Evolutionary conservation across 2,888 invertebrate species (phyloP).

Genomic region (Syritta pipiens): DNA sequence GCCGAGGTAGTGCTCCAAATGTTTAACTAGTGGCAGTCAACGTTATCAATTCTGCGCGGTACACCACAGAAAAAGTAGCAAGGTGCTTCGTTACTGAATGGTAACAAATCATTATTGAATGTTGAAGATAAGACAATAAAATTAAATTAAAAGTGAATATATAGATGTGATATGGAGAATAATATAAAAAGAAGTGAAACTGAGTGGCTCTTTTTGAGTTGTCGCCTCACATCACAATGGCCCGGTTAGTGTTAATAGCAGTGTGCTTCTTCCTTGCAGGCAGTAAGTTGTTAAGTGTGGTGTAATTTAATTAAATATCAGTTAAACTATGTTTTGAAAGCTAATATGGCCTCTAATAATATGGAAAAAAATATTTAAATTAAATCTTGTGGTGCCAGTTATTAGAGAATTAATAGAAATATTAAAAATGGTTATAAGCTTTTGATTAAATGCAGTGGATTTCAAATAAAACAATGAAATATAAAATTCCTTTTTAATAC

Average conservation of each 20-base stretch:
- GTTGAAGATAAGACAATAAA: slow-evolving; percentile 44
- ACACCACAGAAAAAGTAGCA: slow-evolving; percentile 7
- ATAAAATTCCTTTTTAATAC: no score
- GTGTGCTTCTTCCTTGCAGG: slow-evolving; percentile 19
- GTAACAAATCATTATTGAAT: slow-evolving; percentile 26
- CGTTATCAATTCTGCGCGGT: slow-evolving; percentile 29
- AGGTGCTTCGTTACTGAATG: neutral
- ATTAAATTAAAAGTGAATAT: slow-evolving; percentile 7
- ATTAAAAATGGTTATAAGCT: no score
- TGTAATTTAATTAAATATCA: neutral
- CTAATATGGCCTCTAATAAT: no score
- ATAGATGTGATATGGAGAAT: slow-evolving; percentile 3
- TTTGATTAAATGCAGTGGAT: no score
- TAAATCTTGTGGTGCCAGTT: no score
- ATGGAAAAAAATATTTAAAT: no score
- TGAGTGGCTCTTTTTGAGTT: slow-evolving; percentile 30
- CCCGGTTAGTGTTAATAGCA: slow-evolving; percentile 10
- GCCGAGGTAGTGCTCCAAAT: neutral
- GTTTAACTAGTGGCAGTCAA: no score
- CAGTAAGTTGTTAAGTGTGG: slow-evolving; percentile 26
- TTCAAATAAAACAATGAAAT: no score
- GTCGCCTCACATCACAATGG: slow-evolving; percentile 25
- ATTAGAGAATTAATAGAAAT: no score
- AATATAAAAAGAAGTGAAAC: slow-evolving; percentile 34
- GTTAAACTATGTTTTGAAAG: no score